These are phyloP conservation scores for Eufriesea mexicana DNA, from an alignment of 1,140 invertebrate genomes.

Conservation along the genomic window DNA sequence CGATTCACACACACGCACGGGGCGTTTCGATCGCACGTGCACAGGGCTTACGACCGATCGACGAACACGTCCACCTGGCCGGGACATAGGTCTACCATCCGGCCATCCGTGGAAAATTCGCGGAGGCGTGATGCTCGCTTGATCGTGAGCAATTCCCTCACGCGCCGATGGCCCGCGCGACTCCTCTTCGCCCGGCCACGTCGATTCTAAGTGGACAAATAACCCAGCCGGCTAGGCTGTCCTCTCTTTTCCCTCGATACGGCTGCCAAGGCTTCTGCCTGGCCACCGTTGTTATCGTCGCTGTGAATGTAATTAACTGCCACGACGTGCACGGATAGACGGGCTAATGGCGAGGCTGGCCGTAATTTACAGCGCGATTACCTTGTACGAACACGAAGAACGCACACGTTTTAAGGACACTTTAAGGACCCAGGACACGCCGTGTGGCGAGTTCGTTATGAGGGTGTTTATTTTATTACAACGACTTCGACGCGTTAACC, in stretches of 20 bases:
- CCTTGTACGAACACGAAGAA: neutral
- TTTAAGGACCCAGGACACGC: neutral
- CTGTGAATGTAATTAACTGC: neutral
- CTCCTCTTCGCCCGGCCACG: conserved; percentile 48
- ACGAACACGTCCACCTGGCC: conserved; percentile 8
- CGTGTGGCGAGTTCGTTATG: no score
- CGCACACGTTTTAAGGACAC: neutral
- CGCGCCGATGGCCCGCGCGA: conserved; percentile 40
- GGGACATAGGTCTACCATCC: conserved; percentile 17
- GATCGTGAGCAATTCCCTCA: conserved; percentile 62
- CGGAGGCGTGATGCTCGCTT: conserved; percentile 58
- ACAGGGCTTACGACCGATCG: neutral
- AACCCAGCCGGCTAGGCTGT: neutral
- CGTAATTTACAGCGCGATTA: neutral
- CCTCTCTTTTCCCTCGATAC: neutral
- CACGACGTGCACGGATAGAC: neutral
- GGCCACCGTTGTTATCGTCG: neutral
- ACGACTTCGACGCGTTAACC: no score
- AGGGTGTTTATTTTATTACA: no score
- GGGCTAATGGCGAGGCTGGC: neutral
- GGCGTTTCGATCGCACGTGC: neutral
- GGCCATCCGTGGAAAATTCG: conserved; percentile 63
- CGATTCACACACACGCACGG: neutral
- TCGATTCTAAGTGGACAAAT: conserved; percentile 54
- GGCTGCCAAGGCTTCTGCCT: neutral